These are phyloP conservation scores for Endotricha flammealis DNA, from an alignment of 2,888 invertebrate genomes.

Conservation along the genomic window DNA sequence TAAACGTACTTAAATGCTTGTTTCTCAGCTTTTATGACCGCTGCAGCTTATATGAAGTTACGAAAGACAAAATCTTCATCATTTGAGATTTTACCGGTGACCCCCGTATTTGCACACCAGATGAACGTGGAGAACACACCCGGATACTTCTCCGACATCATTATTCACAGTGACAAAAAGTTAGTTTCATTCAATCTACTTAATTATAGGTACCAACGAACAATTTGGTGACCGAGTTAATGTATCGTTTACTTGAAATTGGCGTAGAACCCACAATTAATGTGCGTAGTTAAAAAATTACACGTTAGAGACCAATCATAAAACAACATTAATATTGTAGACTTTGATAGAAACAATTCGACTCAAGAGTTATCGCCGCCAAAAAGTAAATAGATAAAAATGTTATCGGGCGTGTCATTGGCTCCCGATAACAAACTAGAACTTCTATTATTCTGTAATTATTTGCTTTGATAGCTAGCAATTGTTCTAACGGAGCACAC, in stretches of 20 bases:
- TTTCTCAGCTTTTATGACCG: constrained; percentile 79
- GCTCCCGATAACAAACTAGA: constrained; percentile 51
- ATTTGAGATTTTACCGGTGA: constrained; percentile 75
- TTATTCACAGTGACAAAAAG: constrained; percentile 78
- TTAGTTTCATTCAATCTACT: too few relatives aligned
- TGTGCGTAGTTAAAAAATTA: too few relatives aligned
- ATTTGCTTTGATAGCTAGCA: constrained; percentile 36
- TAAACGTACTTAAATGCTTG: too few relatives aligned
- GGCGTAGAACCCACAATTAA: too few relatives aligned
- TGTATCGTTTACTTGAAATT: too few relatives aligned
- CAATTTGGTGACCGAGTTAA: too few relatives aligned
- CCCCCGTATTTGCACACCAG: constrained; percentile 77
- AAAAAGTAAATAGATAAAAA: constrained; percentile 57
- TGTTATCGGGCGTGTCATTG: constrained; percentile 67
- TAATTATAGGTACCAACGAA: too few relatives aligned
- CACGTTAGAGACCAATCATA: too few relatives aligned
- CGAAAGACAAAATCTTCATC: constrained; percentile 48
- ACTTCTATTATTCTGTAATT: constrained; percentile 56
- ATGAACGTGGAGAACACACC: constrained; percentile 71
- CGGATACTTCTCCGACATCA: constrained; percentile 80
- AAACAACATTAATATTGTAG: too few relatives aligned
- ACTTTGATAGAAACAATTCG: too few relatives aligned
- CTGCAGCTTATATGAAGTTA: constrained; percentile 73
- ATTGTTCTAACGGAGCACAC: constrained; percentile 30
- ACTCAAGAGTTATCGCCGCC: constrained; percentile 28